phyloP scores from a whole-genome alignment of 2,888 invertebrate species.

The Yponomeuta sedellus region DNA sequence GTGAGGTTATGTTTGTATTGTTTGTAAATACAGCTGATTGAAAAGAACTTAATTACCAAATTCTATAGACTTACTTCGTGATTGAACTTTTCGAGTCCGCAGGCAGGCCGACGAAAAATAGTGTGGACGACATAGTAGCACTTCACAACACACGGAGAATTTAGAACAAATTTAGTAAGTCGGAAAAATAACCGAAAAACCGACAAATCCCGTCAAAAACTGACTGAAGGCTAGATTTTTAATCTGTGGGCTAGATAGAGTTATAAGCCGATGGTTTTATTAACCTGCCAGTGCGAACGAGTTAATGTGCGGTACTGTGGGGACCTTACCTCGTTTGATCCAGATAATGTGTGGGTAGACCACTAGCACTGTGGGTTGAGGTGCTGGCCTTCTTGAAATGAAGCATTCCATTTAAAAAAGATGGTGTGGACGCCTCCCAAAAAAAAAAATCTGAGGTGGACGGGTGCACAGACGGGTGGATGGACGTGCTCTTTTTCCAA shows the following conservation, averaged over 20 bases:
- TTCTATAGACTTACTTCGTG: conserved; percentile 58
- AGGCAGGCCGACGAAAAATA: conserved; percentile 75
- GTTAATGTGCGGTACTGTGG: conserved; percentile 46
- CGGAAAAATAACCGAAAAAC: conserved; percentile 17
- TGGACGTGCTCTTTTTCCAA: no score
- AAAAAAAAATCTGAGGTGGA: no score
- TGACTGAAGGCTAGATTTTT: background rate
- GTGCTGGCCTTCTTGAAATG: conserved; percentile 3
- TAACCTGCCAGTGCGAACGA: conserved; percentile 45
- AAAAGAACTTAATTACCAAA: no score
- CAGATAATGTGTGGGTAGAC: conserved; percentile 50
- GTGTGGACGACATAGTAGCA: conserved; percentile 77
- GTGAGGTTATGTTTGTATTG: no score
- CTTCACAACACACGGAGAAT: conserved; percentile 32
- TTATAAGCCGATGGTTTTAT: background rate
- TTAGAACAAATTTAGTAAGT: conserved; percentile 27
- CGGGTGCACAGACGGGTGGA: no score
- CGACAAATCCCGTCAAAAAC: background rate
- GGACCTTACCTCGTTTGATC: conserved; percentile 41
- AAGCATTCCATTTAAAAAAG: background rate
- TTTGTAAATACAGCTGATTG: no score
- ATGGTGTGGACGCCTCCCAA: no score
- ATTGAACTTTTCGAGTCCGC: conserved; percentile 79
- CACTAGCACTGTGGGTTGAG: background rate
- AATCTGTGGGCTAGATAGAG: no score